Evolutionary conservation across 2,888 invertebrate species (phyloP).

Genomic region (Heteromyza rotundicornis): DNA sequence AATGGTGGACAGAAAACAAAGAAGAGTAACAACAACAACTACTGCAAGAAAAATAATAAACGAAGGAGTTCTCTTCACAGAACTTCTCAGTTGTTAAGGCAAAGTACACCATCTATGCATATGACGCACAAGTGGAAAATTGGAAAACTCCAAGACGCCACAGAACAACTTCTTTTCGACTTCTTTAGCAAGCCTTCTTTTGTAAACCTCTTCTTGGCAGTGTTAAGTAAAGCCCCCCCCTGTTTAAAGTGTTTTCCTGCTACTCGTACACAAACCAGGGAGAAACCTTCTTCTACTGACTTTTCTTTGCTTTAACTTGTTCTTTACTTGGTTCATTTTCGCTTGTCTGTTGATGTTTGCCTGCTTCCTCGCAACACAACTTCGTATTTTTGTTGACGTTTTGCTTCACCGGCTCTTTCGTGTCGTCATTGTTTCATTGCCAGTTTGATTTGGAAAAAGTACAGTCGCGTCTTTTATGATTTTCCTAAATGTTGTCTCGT

Average conservation of each 20-base stretch:
- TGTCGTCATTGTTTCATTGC: constrained; percentile 44
- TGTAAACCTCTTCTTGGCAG: no score
- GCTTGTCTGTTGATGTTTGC: constrained; percentile 9
- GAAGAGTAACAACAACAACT: no score
- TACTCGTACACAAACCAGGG: no score
- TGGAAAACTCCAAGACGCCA: no score
- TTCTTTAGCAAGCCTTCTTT: neutral
- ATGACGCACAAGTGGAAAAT: constrained; percentile 1
- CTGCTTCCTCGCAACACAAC: neutral
- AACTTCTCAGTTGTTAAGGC: no score
- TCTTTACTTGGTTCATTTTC: constrained; percentile 9
- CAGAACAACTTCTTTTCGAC: neutral
- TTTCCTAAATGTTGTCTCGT: constrained; percentile 1
- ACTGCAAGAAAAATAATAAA: no score
- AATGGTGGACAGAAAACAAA: no score
- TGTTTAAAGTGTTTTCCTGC: no score
- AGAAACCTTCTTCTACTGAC: constrained; percentile 3
- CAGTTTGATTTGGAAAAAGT: constrained; percentile 17
- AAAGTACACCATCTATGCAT: no score
- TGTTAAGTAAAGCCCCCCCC: no score
- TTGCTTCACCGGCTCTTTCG: constrained; percentile 22
- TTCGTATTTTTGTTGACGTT: neutral
- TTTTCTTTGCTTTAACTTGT: constrained; percentile 3
- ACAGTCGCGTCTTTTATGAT: constrained; percentile 3
- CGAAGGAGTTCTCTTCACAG: no score